Evolutionary conservation across 2,888 invertebrate species (phyloP).

Genomic region (Watsonalla binaria): DNA sequence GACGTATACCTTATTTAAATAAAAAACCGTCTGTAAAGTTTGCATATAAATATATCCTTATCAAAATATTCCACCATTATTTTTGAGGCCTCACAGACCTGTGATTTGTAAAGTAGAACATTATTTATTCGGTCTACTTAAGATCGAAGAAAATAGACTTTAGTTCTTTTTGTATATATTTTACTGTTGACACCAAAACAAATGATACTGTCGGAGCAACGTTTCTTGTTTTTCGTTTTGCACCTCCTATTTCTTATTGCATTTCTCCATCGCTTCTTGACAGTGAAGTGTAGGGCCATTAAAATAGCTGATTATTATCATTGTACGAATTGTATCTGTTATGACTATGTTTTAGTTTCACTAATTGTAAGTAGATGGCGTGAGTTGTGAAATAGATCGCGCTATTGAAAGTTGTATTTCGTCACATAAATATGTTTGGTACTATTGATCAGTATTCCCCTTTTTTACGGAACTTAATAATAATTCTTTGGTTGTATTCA

Average conservation of each 20-base stretch:
- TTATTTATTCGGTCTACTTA: neutral
- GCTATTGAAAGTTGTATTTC: neutral
- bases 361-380: no score
- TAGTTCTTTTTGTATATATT: neutral
- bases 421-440: neutral
- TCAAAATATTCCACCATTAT: no score
- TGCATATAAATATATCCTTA: no score
- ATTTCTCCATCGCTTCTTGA: conserved; percentile 29
- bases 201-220: conserved; percentile 48
- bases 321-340: neutral
- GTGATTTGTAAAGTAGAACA: neutral
- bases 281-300: conserved; percentile 19
- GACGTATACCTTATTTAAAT: no score
- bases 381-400: no score
- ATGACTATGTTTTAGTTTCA: conserved; percentile 4
- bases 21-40: no score
- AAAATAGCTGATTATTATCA: conserved; percentile 11
- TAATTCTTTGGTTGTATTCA: no score
- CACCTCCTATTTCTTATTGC: conserved; percentile 55
- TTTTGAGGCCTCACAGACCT: no score
- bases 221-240: conserved; percentile 44
- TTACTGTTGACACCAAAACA: conserved; percentile 30
- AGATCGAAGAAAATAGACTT: no score
- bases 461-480: no score
- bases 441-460: no score